A percentile compares a stretch with the other conserved stretches of the same genome.
These are phyloP conservation scores for Epinotia brunnichana DNA, from an alignment of 2,888 invertebrate genomes.

Conservation along the genomic window DNA sequence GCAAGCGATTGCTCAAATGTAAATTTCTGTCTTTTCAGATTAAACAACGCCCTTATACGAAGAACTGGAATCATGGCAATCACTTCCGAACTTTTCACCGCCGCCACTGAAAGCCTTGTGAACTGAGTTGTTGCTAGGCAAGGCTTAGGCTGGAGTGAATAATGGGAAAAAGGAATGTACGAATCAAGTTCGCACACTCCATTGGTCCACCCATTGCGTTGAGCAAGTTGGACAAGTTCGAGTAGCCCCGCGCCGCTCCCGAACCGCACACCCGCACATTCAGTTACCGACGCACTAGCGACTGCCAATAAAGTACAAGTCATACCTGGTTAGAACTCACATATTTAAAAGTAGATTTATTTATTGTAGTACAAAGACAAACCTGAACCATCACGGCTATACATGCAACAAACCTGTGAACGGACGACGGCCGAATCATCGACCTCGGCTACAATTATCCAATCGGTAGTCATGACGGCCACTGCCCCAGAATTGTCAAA, in stretches of 20 bases:
- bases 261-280: constrained; percentile 61
- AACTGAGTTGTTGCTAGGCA: constrained; percentile 65
- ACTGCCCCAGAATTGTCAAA: constrained; percentile 93
- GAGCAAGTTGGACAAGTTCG: constrained; percentile 65
- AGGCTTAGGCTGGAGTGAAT: constrained; percentile 73
- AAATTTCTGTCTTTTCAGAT: constrained; percentile 67
- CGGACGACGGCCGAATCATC: constrained; percentile 63
- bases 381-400: constrained; percentile 56
- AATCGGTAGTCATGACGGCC: constrained; percentile 93
- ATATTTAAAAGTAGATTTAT: constrained; percentile 78
- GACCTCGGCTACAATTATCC: constrained; percentile 72
- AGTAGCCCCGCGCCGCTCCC: constrained; percentile 68
- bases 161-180: constrained; percentile 82
- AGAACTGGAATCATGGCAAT: constrained; percentile 61
- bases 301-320: constrained; percentile 83
- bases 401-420: constrained; percentile 64
- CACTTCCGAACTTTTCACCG: constrained; percentile 51
- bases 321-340: constrained; percentile 77
- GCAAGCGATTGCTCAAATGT: constrained; percentile 40
- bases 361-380: constrained; percentile 79
- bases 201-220: constrained; percentile 78
- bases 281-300: constrained; percentile 82
- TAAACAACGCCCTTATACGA: constrained; percentile 47
- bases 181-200: constrained; percentile 80
- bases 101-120: constrained; percentile 54